A percentile compares a stretch with the other conserved stretches of the same genome.
Conservation (phyloP, 2,797 vertebrate species). For the Chrysocyon brachyurus region DNA sequence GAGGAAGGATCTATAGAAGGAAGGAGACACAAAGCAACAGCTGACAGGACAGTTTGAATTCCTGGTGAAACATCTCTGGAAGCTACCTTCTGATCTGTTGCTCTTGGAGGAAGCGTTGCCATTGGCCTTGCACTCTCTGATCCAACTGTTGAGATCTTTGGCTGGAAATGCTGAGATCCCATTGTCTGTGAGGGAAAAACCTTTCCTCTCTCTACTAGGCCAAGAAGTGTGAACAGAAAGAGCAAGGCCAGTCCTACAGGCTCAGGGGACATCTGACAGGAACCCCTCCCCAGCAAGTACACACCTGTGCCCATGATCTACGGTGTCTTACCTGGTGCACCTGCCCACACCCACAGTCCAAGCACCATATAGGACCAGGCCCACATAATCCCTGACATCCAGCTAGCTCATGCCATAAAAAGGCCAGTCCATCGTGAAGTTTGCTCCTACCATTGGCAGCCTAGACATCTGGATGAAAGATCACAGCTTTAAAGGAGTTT, state of each 20-base stretch:
- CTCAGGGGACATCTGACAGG: not conserved
- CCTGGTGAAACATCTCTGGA: not conserved
- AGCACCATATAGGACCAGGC: not conserved
- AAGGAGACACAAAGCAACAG: not conserved
- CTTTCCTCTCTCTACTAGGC: not conserved
- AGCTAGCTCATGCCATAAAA: not conserved
- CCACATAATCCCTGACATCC: not conserved
- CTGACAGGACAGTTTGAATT: not conserved
- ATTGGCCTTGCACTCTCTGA: not conserved
- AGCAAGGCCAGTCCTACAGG: not conserved
- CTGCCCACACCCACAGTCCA: not conserved
- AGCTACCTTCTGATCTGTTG: not conserved
- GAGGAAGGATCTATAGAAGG: too few relatives aligned
- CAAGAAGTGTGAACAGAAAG: not conserved
- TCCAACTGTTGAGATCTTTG: not conserved
- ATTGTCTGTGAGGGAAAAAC: not conserved
- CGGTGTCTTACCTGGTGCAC: not conserved
- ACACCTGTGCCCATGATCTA: accelerated
- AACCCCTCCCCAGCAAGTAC: accelerated
- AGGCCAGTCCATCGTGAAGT: not conserved
- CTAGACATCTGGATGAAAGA: not conserved
- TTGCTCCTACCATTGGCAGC: not conserved
- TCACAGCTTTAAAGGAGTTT: not conserved
- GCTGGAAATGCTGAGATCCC: not conserved
- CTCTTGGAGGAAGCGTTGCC: not conserved